Base-by-base conservation (phyloP, 2,113 vertebrate species). In the Balaeniceps rex region DNA sequence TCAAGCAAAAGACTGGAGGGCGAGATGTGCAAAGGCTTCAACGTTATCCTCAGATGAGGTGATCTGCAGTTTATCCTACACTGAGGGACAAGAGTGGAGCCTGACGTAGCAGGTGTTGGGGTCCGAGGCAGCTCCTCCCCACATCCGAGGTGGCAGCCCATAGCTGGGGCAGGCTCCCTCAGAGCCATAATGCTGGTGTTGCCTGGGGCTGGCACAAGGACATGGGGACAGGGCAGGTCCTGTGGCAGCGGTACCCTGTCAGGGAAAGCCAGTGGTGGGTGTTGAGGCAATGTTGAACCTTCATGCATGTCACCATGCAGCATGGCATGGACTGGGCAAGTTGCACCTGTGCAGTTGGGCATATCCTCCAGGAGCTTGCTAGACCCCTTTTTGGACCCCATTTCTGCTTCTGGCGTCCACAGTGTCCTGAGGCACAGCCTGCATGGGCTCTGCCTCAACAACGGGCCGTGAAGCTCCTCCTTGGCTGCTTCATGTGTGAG, bases 91-190 rank as follows among this genome's bases (percentile, higher is more conserved):
- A 31, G 38, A 38, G 31, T 9, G 24, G 40, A 83, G 44, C 26
- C 55, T 40, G 21, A 49, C 0, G 0, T 3, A 58, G 54, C 55
- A 49, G 26, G 24, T 46, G 22, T 1, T 77, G 60, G 54, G 31
- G 34, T 47, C n/a, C 12, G 19, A 58, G 47, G 61, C 17, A 21
- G 42, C 47, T 61, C 19, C 12, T 78, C 34, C 18, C 31, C 9
- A 21, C 7, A 6, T 51, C 36, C 34, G 40, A 21, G 22, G 13
- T 21, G n/a, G 58, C 58, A 87, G 71, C 54, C 12, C 14, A 3
- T 8, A 58, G 61, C 3, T 2, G 21, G 31, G 38, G n/a, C 54
- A 74, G 36, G 21, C 9, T 63, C 25, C 16, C n/a, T 69, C 36
- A 21, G 40, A 61, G 55, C 51, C 4, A 0, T n/a, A 38, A 47